Evolutionary conservation across 1,140 invertebrate species (phyloP), one percentile per base, ranked within the genome.

Genomic region (Trachymyrmex cornetzi): DNA sequence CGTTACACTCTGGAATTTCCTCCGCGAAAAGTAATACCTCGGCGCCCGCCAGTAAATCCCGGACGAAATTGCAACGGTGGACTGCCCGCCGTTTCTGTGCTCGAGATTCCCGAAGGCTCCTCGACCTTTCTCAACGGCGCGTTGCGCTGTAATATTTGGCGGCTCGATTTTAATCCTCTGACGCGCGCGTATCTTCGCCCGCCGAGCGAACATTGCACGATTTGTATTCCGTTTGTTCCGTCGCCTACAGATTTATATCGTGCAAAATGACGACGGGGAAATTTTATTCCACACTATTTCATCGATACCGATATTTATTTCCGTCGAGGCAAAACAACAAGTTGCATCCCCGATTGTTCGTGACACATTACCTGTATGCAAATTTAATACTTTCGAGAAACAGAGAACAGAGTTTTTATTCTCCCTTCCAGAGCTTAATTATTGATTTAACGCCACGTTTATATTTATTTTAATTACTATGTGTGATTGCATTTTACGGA

Each of bases 1-100:
- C 88, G 89, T 90, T 90, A 89, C 61, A 82, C 84, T 77, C 84
- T 87, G 90, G 90, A 91, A 91, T 90, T 90, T 90, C 55, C 89
- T 90, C 85, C 69, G 87, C 81, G 89, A 91, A 91, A 90, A 91
- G 87, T 87, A 91, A 87, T 91, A 90, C 75, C 86, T 79, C 30
- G 57, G 30, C 67, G 69, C 64, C 75, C 67, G 75, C 55, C 84
- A 67, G 85, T 89, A 90, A 90, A 91, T 90, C 85, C 87, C 44
- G 64, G 22, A 69, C 85, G 55, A 91, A 91, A 91, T 91, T 90
- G 88, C 89, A 74, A 79, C 19, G 71, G 61, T 44, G 34, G 74
- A 84, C 69, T 67, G 66, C 38, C 30, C 30, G 59, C 57, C 57
- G 66, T 72, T 66, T 64, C 82, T 67, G 48, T 48, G 22, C 44